Evolutionary conservation across 92 coral and sea anemone genomes (phyloP).

Genomic region (Epizoanthus rinbou): DNA sequence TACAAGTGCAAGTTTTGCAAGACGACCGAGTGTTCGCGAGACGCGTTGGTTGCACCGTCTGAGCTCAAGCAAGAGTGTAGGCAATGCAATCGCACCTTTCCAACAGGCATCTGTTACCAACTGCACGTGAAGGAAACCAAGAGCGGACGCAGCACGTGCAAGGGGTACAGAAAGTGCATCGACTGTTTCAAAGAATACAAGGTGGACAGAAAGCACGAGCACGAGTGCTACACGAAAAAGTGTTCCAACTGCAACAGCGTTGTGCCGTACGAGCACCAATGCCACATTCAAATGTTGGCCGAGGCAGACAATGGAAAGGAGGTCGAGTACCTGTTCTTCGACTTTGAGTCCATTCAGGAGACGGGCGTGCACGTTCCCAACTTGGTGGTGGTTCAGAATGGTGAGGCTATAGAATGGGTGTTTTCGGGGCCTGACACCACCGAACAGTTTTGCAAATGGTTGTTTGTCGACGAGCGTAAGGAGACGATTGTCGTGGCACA

Average conservation of each 20-base stretch:
- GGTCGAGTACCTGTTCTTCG: not conserved
- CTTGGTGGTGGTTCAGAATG: not conserved
- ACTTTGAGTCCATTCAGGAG: not conserved
- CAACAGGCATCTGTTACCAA: not conserved
- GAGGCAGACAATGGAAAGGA: not conserved
- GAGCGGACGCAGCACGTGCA: not conserved
- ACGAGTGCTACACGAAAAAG: not conserved
- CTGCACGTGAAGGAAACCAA: not conserved
- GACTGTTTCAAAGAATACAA: not conserved
- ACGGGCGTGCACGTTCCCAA: not conserved
- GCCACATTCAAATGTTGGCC: not conserved
- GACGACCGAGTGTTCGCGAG: not conserved
- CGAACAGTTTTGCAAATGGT: not conserved
- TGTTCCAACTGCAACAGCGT: not conserved
- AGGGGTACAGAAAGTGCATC: not conserved
- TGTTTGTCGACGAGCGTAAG: not conserved
- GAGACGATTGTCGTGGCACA: not conserved
- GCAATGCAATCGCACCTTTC: not conserved
- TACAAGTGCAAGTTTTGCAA: not conserved
- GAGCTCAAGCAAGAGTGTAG: too few relatives aligned
- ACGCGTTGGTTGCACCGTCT: too few relatives aligned
- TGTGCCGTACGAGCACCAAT: not conserved
- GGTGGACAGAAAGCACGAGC: accelerated
- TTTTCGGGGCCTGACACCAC: too few relatives aligned
- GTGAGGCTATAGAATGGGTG: not conserved